Evolutionary conservation across 2,113 vertebrate species (phyloP).

Genomic region (Phrynosoma blainvillii): DNA sequence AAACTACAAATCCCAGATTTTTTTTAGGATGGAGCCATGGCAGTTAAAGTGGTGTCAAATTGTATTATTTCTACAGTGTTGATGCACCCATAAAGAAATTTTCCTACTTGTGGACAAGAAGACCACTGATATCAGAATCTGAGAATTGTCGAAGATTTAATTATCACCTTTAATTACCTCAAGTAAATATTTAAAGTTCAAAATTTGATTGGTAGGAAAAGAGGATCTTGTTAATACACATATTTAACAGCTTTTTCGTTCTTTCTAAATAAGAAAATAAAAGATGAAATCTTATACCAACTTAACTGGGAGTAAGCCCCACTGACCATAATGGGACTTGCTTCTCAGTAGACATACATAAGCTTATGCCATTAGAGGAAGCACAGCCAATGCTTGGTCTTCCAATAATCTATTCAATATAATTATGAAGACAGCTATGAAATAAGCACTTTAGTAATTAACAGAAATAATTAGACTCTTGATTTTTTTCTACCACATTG

Average conservation of each 20-base stretch:
- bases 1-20: too few species aligned
- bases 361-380: slow-evolving; percentile 16
- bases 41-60: too few species aligned
- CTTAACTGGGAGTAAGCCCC: not conserved
- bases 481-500: not conserved
- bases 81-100: not conserved
- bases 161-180: slow-evolving; percentile 2
- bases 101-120: not conserved
- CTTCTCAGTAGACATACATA: not conserved
- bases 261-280: not conserved
- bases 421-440: slow-evolving; percentile 10
- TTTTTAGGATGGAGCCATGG: too few species aligned
- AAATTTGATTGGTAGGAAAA: slow-evolving; percentile 33
- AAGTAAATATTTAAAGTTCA: slow-evolving; percentile 20
- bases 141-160: not conserved
- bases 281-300: not conserved
- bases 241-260: slow-evolving; percentile 12
- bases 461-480: slow-evolving; percentile 42
- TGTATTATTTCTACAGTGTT: too few species aligned
- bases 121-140: not conserved
- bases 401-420: slow-evolving; percentile 35
- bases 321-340: not conserved
- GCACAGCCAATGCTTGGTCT: slow-evolving; percentile 16
- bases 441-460: not conserved
- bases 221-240: slow-evolving; percentile 14